Conservation (phyloP, 2,113 vertebrate species). For the Puffinus mauretanicus region DNA sequence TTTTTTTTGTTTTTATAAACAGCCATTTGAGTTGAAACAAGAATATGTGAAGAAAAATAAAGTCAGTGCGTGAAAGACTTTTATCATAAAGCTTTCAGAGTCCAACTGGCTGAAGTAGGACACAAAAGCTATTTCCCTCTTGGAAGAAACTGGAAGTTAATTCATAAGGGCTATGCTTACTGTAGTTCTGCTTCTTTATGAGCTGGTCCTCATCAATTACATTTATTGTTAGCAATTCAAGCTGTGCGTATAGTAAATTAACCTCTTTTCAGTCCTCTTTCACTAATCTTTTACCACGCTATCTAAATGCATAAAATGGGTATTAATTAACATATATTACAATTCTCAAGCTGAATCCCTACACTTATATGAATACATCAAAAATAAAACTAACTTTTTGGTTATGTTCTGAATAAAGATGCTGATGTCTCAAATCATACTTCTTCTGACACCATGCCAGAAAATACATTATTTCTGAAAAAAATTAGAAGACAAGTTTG, state of each 20-base stretch:
- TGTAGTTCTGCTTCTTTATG: not conserved
- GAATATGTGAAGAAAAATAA: not conserved
- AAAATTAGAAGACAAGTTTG: not conserved
- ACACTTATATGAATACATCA: not conserved
- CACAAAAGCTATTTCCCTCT: not conserved
- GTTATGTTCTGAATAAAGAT: not conserved
- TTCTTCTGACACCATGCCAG: not conserved
- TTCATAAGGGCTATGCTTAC: not conserved
- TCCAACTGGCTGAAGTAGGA: not conserved
- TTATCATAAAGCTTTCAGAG: not conserved
- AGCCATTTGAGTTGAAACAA: not conserved
- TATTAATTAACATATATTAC: not conserved
- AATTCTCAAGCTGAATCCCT: not conserved
- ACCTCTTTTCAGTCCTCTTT: not conserved
- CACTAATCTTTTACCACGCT: not conserved
- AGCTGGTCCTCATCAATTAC: not conserved
- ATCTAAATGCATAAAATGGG: not conserved
- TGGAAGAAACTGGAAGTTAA: not conserved
- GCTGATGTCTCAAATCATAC: not conserved
- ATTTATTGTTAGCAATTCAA: not conserved
- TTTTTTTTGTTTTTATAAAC: not conserved
- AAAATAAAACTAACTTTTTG: not conserved
- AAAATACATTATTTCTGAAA: not conserved
- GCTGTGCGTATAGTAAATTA: not conserved
- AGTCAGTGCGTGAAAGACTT: not conserved